A percentile compares a stretch with the other conserved stretches of the same genome.
These are phyloP conservation scores for Leptinotarsa tumamoca DNA, from an alignment of 2,888 invertebrate genomes.

Conservation along the genomic window DNA sequence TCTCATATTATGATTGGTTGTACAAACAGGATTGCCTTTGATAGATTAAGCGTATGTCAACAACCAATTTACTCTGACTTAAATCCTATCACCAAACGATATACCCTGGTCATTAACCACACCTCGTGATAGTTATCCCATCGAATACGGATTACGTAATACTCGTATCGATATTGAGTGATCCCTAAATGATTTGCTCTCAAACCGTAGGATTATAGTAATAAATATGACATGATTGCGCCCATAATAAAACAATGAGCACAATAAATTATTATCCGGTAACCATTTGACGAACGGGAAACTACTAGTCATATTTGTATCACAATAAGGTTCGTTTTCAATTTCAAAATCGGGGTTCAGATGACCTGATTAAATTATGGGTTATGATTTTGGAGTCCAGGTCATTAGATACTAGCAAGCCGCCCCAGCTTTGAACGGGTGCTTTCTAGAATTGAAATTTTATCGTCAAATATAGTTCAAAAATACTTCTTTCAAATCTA, in stretches of 20 bases:
- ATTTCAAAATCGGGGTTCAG: too few relatives aligned
- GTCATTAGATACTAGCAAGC: too few relatives aligned
- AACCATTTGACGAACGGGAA: too few relatives aligned
- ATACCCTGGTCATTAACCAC: not conserved
- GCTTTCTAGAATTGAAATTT: too few relatives aligned
- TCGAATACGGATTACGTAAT: not conserved
- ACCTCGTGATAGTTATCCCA: not conserved
- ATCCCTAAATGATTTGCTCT: not conserved
- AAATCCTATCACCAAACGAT: not conserved
- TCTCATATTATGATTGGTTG: not conserved
- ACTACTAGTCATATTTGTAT: too few relatives aligned
- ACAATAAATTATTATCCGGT: too few relatives aligned
- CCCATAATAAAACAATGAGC: not conserved
- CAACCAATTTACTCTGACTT: not conserved
- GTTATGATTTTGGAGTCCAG: too few relatives aligned
- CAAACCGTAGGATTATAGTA: not conserved
- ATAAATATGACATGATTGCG: not conserved
- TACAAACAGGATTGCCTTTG: not conserved
- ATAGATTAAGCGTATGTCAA: not conserved
- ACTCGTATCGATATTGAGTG: not conserved
- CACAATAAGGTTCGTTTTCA: too few relatives aligned
- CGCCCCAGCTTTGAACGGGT: too few relatives aligned
- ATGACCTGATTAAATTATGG: too few relatives aligned
- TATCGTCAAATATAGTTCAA: too few relatives aligned
- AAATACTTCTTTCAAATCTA: too few relatives aligned